These are phyloP conservation scores for Hydroisotoma schaefferi DNA, from an alignment of 2,888 invertebrate genomes.

Conservation along the genomic window DNA sequence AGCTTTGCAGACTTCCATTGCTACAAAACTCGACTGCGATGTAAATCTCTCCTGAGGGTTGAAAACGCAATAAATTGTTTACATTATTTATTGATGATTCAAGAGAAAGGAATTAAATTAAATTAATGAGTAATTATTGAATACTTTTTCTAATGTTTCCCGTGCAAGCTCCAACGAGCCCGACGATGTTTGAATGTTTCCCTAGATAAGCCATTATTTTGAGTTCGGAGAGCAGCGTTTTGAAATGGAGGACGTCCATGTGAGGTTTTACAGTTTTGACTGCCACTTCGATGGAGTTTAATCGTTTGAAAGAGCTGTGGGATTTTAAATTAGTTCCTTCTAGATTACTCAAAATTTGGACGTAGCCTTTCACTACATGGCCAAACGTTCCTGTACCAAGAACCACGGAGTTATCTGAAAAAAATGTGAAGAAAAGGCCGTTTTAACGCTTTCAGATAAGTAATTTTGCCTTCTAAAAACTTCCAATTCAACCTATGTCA, in stretches of 20 bases:
- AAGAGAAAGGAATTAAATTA: background rate
- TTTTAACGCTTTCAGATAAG: too few relatives aligned
- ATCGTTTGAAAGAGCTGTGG: background rate
- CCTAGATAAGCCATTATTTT: slow-evolving; percentile 39
- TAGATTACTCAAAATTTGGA: slow-evolving; percentile 4
- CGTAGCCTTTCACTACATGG: slow-evolving; percentile 28
- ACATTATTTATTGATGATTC: background rate
- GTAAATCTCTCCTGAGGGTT: slow-evolving; percentile 28
- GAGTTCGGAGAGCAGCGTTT: slow-evolving; percentile 35
- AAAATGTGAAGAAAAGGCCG: too few relatives aligned
- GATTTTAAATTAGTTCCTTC: background rate
- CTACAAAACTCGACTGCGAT: slow-evolving; percentile 36
- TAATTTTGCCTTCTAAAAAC: too few relatives aligned
- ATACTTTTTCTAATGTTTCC: slow-evolving; percentile 32
- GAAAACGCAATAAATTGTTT: slow-evolving; percentile 9
- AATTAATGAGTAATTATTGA: background rate
- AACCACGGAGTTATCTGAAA: slow-evolving; percentile 15
- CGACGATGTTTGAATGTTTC: slow-evolving; percentile 30
- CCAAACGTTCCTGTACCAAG: slow-evolving; percentile 36
- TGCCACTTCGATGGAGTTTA: slow-evolving; percentile 19
- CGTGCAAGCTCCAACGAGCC: slow-evolving; percentile 34
- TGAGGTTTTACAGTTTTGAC: slow-evolving; percentile 34
- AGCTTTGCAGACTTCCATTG: slow-evolving; percentile 29
- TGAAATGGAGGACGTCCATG: slow-evolving; percentile 22
- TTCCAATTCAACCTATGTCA: too few relatives aligned